phyloP scores from a whole-genome alignment of 2,888 invertebrate genomes.

The Trilocha varians region DNA sequence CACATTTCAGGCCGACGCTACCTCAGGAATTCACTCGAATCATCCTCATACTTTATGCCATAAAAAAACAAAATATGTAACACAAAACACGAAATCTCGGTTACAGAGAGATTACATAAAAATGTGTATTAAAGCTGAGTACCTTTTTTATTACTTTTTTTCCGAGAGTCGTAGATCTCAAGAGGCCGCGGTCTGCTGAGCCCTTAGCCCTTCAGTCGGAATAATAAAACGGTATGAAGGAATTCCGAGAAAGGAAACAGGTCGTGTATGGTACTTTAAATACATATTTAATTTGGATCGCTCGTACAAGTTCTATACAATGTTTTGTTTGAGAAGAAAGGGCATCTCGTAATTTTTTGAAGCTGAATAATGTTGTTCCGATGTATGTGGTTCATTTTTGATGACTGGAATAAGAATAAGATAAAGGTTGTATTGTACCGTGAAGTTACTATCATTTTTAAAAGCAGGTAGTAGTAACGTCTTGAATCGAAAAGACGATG shows the following conservation, averaged over 20 bases:
- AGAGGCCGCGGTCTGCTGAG: constrained; percentile 7
- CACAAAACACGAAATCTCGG: neutral
- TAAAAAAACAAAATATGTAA: neutral
- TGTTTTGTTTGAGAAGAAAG: too few relatives aligned
- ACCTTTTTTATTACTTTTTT: constrained; percentile 12
- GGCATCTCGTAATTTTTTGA: too few relatives aligned
- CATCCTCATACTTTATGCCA: neutral
- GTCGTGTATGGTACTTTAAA: constrained; percentile 6
- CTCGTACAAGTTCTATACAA: too few relatives aligned
- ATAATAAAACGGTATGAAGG: constrained; percentile 6
- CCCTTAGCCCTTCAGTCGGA: constrained; percentile 6
- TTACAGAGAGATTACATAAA: neutral
- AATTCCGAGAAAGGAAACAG: constrained; percentile 1
- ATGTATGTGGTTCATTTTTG: too few relatives aligned
- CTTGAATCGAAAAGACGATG: too few relatives aligned
- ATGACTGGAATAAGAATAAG: too few relatives aligned
- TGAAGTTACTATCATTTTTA: too few relatives aligned
- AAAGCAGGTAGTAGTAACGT: too few relatives aligned
- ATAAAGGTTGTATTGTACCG: too few relatives aligned
- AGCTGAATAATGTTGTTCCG: too few relatives aligned
- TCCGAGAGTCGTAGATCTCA: constrained; percentile 6
- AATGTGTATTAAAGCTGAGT: constrained; percentile 1
- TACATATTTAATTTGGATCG: constrained; percentile 9
- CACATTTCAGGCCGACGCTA: too few relatives aligned
- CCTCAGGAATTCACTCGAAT: too few relatives aligned